Evolutionary conservation across 1,140 invertebrate species (phyloP), one percentile per base, ranked within the genome.

Genomic region (Plutomurus gul): DNA sequence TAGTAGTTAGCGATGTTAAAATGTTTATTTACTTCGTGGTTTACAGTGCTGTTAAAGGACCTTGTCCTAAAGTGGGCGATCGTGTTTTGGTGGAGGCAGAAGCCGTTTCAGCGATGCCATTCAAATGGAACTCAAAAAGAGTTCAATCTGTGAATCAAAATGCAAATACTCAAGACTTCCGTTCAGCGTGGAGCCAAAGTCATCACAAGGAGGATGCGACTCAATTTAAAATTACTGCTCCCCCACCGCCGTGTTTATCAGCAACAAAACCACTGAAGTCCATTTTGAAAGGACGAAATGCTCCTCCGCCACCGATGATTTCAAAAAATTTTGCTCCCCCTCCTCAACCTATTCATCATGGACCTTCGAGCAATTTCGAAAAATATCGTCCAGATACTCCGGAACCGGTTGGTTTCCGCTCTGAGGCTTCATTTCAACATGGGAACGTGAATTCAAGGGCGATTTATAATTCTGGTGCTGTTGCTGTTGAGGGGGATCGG

Each of bases 91-190:
- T 97, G 0, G 95, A 97, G 87, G 95, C 96, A 1, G 91, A 92
- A 0, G 97, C 91, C 84, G 97, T 96, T 88, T 90, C 94, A n/a
- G 94, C 92, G 51, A 97, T 97, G 94, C 96, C 96, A 16, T 97
- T 98, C 86, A 97, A 98, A 87, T 98, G 96, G 96, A 98, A 97
- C 88, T 96, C 96, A 10, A 95, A 94, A 20, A 88, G 94, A 76
- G 93, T 98, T 80, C 95, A 97, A 89, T 91, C 96, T 20, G 87
- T 96, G 11, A 77, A 65, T 13, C 30, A 49, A 65, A 30, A 36
- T n/a, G 25, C 43, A 36, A 36, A 33, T 56, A 56, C 27, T 46
- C 40, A 75, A 7, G 43, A 7, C 2, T 36, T n/a, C n/a, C 40
- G 3, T 46, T 20, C 33, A 65, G 5, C 4, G 16, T 18, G 4